Conservation (phyloP, 2,888 invertebrate species). For the Heteromurus nitidus region DNA sequence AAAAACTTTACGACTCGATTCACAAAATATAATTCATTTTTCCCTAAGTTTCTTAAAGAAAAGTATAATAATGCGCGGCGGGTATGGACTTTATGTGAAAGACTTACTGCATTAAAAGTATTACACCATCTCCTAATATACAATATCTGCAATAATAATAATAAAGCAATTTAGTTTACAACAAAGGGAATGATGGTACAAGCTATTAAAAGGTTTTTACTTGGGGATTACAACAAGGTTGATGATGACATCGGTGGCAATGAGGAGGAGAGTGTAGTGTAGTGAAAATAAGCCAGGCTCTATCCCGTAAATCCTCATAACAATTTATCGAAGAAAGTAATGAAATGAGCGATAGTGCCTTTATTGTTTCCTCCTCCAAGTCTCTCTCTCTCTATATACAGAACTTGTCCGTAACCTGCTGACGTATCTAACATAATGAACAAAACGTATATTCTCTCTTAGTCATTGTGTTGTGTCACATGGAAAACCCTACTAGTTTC, state of each 20-base stretch:
- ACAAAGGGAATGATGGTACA: background rate
- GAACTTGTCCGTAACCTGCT: background rate
- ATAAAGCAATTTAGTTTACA: constrained; percentile 19
- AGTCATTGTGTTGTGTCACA: background rate
- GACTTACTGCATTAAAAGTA: no score
- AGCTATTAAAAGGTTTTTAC: constrained; percentile 7
- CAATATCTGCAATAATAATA: constrained; percentile 6
- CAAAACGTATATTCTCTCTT: background rate
- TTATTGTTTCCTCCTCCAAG: no score
- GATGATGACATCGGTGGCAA: background rate
- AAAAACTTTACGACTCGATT: background rate
- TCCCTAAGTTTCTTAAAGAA: no score
- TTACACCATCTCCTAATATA: no score
- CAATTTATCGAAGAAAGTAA: constrained; percentile 28
- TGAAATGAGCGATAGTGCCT: constrained; percentile 8
- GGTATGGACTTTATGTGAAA: no score
- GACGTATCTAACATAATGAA: constrained; percentile 4
- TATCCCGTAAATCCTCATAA: constrained; percentile 9
- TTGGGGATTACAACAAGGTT: background rate
- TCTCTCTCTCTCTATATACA: background rate
- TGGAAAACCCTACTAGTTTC: background rate
- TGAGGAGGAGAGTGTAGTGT: constrained; percentile 3
- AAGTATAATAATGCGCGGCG: no score
- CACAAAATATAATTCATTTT: no score
- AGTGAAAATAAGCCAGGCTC: constrained; percentile 1